Percentiles rank a stretch among this genome's conserved stretches.
Conservation (phyloP, 2,113 vertebrate species). For the Parotia lawesii region DNA sequence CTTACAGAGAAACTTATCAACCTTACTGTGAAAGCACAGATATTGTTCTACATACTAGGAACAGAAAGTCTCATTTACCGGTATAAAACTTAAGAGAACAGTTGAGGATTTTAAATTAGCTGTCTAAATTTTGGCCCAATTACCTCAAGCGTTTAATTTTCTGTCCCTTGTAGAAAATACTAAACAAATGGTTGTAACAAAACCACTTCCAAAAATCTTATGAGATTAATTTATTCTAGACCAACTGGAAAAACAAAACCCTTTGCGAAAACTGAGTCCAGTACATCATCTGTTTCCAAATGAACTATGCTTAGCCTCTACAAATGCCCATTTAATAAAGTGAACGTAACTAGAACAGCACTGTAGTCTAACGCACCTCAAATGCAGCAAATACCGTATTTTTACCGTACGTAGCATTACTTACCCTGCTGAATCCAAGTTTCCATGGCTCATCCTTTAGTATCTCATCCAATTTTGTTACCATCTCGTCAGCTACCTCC, state of each 20-base stretch:
- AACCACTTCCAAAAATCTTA: neutral
- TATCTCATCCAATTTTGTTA: constrained; percentile 56
- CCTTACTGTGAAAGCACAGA: neutral
- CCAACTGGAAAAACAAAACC: neutral
- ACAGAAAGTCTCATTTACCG: fast-evolving
- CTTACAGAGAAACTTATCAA: neutral
- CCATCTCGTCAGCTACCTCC: neutral
- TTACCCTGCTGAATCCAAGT: constrained; percentile 75
- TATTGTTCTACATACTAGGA: neutral
- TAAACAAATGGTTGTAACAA: neutral
- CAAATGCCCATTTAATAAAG: neutral
- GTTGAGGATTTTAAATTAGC: neutral
- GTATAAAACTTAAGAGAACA: neutral
- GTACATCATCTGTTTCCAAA: neutral
- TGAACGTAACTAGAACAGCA: neutral
- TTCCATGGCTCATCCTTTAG: constrained; percentile 72
- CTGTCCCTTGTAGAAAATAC: neutral
- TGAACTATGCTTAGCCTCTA: neutral
- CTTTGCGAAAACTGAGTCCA: neutral
- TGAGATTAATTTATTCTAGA: neutral
- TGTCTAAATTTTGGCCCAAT: neutral
- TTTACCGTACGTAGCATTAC: constrained; percentile 44
- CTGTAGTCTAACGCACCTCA: neutral
- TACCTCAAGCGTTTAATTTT: neutral
- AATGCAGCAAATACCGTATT: neutral